Evolutionary conservation across 2,797 vertebrate genomes (phyloP), one percentile per base, ranked within the genome.

Genomic region (Discoglossus pictus): DNA sequence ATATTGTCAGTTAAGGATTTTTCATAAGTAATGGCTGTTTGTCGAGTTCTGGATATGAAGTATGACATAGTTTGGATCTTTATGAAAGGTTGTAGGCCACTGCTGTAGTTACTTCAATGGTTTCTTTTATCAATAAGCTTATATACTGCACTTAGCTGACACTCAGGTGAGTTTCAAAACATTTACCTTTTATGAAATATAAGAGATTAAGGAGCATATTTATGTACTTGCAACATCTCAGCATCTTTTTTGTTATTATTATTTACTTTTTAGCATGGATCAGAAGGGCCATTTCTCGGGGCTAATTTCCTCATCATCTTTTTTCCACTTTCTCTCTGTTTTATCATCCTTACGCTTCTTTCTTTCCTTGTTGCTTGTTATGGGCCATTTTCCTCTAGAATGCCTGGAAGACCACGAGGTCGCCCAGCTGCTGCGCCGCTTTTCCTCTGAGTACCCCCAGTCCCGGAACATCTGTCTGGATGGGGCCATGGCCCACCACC

Each of bases 401-500:
- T 91, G 87, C 75, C 76, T 93, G 89, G 93, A 97, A 88, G 92
- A 94, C 89, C 91, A 90, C 81, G 92, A 90, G 73, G 91, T 96
- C 88, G 92, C 92, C 89, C 93, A 92, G 93, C 90, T 97, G 88
- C 91, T 98, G 84, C 92, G 92, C 80, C 81, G 87, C 85, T 93
- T 95, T 90, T 95, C 94, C 87, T 91, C 84, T 76, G 95, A 95
- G 83, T 92, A 82, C 87, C 88, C 90, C 81, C 78, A 88, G 74
- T 86, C 88, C 88, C 82, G 83, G 85, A 90, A 88, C 77, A 83
- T 94, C 83, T 89, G 85, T 84, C 86, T 96, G 92, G 95, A 98
- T 84, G 86, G 90, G 78, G 86, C 93, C 69, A 90, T 97, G 91
- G 92, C 93, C 85, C 95, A 96, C 83, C 96, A 98, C 88, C 94